Evolutionary conservation across 2,113 vertebrate species (phyloP).

Genomic region (Poecilia latipinna): DNA sequence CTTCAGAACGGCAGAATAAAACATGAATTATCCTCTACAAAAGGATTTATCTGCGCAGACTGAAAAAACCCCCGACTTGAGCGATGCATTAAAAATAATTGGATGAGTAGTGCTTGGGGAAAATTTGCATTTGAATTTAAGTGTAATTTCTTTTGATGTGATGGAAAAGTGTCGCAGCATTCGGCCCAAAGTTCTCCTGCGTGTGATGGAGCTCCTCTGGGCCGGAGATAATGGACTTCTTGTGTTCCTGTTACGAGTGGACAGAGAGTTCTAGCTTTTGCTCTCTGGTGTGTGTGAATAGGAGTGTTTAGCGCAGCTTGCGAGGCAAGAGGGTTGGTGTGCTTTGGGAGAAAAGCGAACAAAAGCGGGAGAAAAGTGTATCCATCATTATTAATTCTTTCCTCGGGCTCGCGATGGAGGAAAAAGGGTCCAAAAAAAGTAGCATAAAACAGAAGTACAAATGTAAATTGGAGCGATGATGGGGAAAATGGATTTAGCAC

Average conservation of each 20-base stretch:
- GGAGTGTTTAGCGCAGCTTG: slow-evolving; percentile 59
- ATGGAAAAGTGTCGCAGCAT: slow-evolving; percentile 27
- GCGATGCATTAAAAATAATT: slow-evolving; percentile 61
- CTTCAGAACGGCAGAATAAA: slow-evolving; percentile 54
- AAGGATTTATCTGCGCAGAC: slow-evolving; percentile 36
- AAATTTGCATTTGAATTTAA: slow-evolving; percentile 55
- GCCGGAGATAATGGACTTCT: slow-evolving; percentile 73
- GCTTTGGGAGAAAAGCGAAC: slow-evolving; percentile 50
- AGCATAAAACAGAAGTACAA: slow-evolving; percentile 57
- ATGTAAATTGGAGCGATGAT: slow-evolving; percentile 42
- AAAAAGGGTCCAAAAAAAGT: slow-evolving; percentile 23
- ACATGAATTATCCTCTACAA: slow-evolving; percentile 51
- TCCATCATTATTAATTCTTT: slow-evolving; percentile 40
- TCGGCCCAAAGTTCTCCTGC: slow-evolving; percentile 29
- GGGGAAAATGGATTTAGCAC: slow-evolving; percentile 49
- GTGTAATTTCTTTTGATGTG: slow-evolving; percentile 52
- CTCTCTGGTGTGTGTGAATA: slow-evolving; percentile 60
- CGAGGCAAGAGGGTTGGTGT: slow-evolving; percentile 2
- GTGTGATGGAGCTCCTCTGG: slow-evolving; percentile 30
- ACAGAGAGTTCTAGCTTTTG: slow-evolving; percentile 50
- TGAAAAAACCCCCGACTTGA: slow-evolving; percentile 30
- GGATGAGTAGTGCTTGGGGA: slow-evolving; percentile 44
- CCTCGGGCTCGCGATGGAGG: slow-evolving; percentile 41
- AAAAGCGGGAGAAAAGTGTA: slow-evolving; percentile 41
- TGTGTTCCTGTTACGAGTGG: slow-evolving; percentile 70